These are phyloP conservation scores for Archivesica marissinica DNA, from an alignment of 1,140 invertebrate species.

Conservation along the genomic window DNA sequence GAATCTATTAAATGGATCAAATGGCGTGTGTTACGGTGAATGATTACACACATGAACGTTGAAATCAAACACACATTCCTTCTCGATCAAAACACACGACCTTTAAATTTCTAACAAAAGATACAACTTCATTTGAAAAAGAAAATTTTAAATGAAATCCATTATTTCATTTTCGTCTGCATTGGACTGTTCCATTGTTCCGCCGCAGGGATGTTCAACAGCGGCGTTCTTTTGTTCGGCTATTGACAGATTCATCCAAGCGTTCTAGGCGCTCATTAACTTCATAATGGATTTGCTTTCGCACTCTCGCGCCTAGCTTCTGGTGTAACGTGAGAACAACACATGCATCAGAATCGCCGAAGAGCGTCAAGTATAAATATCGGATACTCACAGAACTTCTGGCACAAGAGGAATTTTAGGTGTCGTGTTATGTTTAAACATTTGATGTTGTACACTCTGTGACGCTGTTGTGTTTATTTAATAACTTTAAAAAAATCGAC, in stretches of 20 bases:
- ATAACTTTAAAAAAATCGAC: neutral
- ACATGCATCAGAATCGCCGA: neutral
- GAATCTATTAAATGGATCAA: too few species aligned
- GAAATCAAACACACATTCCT: neutral
- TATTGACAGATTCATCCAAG: conserved; percentile 29
- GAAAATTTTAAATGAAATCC: neutral
- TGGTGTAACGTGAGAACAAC: conserved; percentile 32
- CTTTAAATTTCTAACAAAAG: conserved; percentile 12
- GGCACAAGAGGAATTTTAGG: conserved; percentile 5
- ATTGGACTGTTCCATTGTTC: neutral
- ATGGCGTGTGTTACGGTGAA: too few species aligned
- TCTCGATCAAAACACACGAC: neutral
- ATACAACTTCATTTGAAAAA: neutral
- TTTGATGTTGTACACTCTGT: conserved; percentile 5
- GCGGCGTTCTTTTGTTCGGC: conserved; percentile 4
- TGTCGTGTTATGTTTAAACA: conserved; percentile 5
- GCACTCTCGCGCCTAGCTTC: conserved; percentile 24
- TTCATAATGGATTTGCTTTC: conserved; percentile 27
- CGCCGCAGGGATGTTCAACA: neutral
- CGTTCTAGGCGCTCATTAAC: conserved; percentile 30
- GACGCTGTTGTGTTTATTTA: conserved; percentile 16
- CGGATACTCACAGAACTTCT: neutral
- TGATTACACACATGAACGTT: neutral
- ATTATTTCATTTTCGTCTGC: conserved; percentile 15
- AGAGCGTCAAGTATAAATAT: conserved; percentile 6